A percentile compares a stretch with the other conserved stretches of the same genome.
Evolutionary conservation across 2,113 vertebrate genomes (phyloP).

Genomic region (Mugil cephalus): DNA sequence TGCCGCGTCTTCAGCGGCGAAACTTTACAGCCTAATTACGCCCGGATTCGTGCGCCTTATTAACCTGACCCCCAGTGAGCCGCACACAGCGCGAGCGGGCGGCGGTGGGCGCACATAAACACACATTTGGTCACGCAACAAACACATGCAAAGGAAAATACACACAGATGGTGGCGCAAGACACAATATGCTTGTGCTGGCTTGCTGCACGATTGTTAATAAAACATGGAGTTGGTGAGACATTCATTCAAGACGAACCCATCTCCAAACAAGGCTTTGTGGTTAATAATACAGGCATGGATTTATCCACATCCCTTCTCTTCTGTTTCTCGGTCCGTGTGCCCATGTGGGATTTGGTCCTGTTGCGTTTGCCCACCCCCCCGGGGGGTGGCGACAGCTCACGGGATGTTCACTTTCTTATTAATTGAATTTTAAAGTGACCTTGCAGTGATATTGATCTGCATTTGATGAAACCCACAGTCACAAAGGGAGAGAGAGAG

Average conservation of each 20-base stretch:
- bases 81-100: not conserved
- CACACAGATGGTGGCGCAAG: slow-evolving; percentile 77
- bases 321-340: slow-evolving; percentile 26
- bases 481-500: slow-evolving; percentile 11
- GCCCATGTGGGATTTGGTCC: slow-evolving; percentile 44
- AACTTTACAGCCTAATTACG: slow-evolving; percentile 24
- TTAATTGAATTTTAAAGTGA: slow-evolving; percentile 83
- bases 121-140: slow-evolving; percentile 36
- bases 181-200: slow-evolving; percentile 77
- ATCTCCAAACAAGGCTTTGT: slow-evolving; percentile 63
- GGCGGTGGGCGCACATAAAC: slow-evolving; percentile 7
- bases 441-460: slow-evolving; percentile 83
- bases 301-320: slow-evolving; percentile 31
- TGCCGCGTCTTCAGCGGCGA: slow-evolving; percentile 16
- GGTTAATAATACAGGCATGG: slow-evolving; percentile 66
- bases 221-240: slow-evolving; percentile 76
- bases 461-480: slow-evolving; percentile 69
- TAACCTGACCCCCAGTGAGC: slow-evolving; percentile 33
- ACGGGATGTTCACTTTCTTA: slow-evolving; percentile 68
- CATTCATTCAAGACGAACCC: slow-evolving; percentile 64
- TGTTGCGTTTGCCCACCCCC: slow-evolving; percentile 38
- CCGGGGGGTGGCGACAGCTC: slow-evolving; percentile 38
- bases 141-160: slow-evolving; percentile 55
- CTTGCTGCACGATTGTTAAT: slow-evolving; percentile 65
- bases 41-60: not conserved